Evolutionary conservation across 2,797 vertebrate species (phyloP), one percentile per base, ranked within the genome.

Genomic region (Amblyopsis hoosieri): DNA sequence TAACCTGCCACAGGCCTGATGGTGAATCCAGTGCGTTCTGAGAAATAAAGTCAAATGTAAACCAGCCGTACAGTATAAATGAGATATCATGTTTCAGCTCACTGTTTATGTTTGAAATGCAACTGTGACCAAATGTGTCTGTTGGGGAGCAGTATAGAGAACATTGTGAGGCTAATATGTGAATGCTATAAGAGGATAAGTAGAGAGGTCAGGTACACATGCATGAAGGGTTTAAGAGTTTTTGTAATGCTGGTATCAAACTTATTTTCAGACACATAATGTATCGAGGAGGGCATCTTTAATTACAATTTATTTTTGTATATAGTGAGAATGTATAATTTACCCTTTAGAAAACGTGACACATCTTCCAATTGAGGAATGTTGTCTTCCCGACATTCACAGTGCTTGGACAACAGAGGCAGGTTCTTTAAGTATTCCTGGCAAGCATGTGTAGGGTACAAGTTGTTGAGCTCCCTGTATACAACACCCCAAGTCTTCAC

Each of bases 341-440:
- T 37, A 98, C 98, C 98, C 89, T 91, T 97, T 67, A 99, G 92
- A 84, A 99, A 99, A 65, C 91, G 91, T 0, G 98, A 99, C 15
- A 99, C 95, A 49, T 98, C 98, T 80, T 99, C 97, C 81, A 99
- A 80, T 85, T 99, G 98, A 9, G 98, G 98, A 14, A 99, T 98
- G 68, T 98, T 99, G 87, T 99, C 95, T 80, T 99, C 97, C 46
- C 92, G 90, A 83, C 94, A 99, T 14, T 94, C 95, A 80, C 98
- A 99, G 87, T 95, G 85, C 81, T 97, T 97, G 71, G 91, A 92
- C 75, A 99, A 92, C 85, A 98, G 86, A 9, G 98, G 98, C 60
- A 99, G 84, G 83, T 99, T 99, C 92, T 96, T 98, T 77, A 99
- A 92, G 85, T 98, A 96, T 71, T 99, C 97, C 62, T 93, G 92